Percentiles rank a stretch among this genome's conserved stretches.
These are phyloP conservation scores for Falco concolor DNA, from an alignment of 2,797 vertebrate genomes.

Conservation along the genomic window DNA sequence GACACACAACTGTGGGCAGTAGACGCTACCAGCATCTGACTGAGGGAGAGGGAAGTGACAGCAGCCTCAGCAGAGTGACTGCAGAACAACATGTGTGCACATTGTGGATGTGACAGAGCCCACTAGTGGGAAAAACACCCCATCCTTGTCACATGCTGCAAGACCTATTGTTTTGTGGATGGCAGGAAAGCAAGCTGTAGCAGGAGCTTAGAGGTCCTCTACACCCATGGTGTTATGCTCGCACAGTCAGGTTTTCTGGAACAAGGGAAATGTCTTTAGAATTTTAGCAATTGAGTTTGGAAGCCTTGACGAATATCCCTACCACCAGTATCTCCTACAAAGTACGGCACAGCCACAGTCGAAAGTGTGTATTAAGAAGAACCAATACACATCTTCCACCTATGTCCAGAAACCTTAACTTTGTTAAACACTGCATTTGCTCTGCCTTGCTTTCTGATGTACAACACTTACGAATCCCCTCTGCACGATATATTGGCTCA, in stretches of 20 bases:
- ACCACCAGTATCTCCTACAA: background rate
- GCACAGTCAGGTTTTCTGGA: background rate
- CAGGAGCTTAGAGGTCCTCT: background rate
- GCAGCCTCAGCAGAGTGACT: background rate
- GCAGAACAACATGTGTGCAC: background rate
- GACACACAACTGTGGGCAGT: background rate
- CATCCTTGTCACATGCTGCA: background rate
- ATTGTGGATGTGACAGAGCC: background rate
- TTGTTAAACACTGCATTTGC: background rate
- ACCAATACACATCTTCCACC: background rate
- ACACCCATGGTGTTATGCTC: rapidly evolving
- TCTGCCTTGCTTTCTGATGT: background rate
- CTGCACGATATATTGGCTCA: background rate
- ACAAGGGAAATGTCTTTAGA: background rate
- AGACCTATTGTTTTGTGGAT: background rate
- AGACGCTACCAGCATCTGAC: background rate
- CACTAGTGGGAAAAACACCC: background rate
- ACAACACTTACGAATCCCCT: background rate
- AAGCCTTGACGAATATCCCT: background rate
- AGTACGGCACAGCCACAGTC: background rate
- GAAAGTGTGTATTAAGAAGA: background rate
- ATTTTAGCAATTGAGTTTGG: background rate
- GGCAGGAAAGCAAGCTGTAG: background rate
- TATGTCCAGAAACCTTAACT: background rate
- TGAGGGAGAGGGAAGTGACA: background rate